A percentile compares a stretch with the other conserved stretches of the same genome.
These are phyloP conservation scores for Cyanistes caeruleus DNA, from an alignment of 2,113 vertebrate genomes.

Conservation along the genomic window DNA sequence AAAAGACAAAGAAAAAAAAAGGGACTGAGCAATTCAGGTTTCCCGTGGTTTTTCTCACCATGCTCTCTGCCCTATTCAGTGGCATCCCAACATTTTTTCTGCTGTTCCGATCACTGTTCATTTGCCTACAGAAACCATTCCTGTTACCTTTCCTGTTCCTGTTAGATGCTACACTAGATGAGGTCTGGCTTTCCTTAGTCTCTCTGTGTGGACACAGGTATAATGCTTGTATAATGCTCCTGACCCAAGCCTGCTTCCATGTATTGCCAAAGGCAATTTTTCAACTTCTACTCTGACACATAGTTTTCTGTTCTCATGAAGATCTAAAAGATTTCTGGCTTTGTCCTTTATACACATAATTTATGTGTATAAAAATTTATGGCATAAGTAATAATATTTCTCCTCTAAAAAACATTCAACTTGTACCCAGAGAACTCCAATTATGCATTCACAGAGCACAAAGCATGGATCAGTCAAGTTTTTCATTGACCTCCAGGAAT, in stretches of 20 bases:
- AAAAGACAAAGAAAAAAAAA: neutral
- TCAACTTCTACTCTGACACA: neutral
- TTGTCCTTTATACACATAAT: neutral
- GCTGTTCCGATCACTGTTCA: neutral
- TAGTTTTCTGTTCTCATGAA: neutral
- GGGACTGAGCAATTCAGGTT: neutral
- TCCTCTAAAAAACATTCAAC: neutral
- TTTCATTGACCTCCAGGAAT: neutral
- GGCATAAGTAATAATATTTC: neutral
- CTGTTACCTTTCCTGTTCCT: neutral
- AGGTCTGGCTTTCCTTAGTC: neutral
- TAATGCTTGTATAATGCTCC: neutral
- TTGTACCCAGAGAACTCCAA: neutral
- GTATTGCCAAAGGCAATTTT: neutral
- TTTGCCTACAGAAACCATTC: neutral
- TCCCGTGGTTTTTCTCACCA: neutral
- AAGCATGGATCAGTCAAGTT: neutral
- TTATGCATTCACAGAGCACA: neutral
- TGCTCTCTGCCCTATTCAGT: neutral
- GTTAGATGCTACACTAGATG: neutral
- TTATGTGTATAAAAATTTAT: neutral
- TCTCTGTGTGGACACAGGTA: accelerated
- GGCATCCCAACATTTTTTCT: neutral
- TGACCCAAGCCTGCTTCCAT: neutral
- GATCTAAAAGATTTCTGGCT: neutral